Conservation (phyloP, 2,113 vertebrate genomes). For the Pao palembangensis region DNA sequence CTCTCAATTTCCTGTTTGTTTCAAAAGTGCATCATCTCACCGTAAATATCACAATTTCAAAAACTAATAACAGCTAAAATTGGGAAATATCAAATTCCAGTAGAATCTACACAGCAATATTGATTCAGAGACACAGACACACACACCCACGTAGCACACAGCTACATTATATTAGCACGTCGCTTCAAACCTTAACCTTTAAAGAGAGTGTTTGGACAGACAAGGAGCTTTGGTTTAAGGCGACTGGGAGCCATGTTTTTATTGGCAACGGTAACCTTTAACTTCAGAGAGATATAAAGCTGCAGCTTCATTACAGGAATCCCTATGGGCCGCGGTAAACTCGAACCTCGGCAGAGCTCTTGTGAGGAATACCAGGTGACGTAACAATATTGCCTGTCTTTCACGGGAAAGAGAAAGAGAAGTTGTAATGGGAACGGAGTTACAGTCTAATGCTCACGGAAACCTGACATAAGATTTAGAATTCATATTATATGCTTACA, state of each 20-base stretch:
- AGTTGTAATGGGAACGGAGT: slow-evolving; percentile 59
- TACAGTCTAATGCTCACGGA: slow-evolving; percentile 44
- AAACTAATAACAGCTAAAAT: neutral
- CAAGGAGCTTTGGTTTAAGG: slow-evolving; percentile 30
- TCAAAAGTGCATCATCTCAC: no score
- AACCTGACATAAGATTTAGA: slow-evolving; percentile 1
- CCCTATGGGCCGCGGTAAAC: slow-evolving; percentile 25
- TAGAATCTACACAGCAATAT: slow-evolving; percentile 4
- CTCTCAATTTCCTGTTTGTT: no score
- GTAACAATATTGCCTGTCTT: slow-evolving; percentile 43
- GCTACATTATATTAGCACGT: slow-evolving; percentile 9
- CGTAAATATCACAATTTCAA: neutral
- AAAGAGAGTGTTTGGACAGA: slow-evolving; percentile 28
- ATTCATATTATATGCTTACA: no score
- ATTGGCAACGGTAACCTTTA: slow-evolving; percentile 72
- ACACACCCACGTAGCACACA: slow-evolving; percentile 1
- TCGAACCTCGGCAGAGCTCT: slow-evolving; percentile 30
- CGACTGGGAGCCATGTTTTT: slow-evolving; percentile 55
- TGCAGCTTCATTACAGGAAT: slow-evolving; percentile 47
- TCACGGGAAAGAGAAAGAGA: slow-evolving; percentile 36
- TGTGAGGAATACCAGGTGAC: slow-evolving; percentile 12
- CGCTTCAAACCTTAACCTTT: slow-evolving; percentile 56
- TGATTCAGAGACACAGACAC: neutral
- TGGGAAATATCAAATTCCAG: slow-evolving; percentile 10
- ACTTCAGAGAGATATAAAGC: slow-evolving; percentile 57